Evolutionary conservation across 1,140 invertebrate species (phyloP).

Genomic region (Meloidogyne floridensis): DNA sequence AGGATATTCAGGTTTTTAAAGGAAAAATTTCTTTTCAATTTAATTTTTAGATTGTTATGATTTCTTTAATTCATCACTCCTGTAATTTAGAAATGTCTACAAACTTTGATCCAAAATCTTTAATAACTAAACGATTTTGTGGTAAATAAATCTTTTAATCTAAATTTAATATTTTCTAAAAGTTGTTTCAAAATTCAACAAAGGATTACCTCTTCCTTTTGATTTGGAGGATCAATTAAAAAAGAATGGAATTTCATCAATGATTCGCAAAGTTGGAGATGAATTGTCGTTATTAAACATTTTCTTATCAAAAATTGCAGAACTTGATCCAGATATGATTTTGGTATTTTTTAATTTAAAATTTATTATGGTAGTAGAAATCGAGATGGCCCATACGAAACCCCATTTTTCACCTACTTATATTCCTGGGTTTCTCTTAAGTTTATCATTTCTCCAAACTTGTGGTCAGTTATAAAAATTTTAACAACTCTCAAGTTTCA

Average conservation of each 20-base stretch:
- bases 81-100: conserved; percentile 19
- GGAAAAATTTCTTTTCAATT: neutral
- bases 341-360: conserved; percentile 69
- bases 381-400: too few relatives aligned
- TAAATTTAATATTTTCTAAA: neutral
- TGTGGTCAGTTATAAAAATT: too few relatives aligned
- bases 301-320: conserved; percentile 80
- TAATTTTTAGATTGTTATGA: conserved; percentile 51
- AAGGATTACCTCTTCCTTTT: conserved; percentile 43
- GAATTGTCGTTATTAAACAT: conserved; percentile 83
- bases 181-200: conserved; percentile 39
- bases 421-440: too few relatives aligned
- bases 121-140: conserved; percentile 25
- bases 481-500: too few relatives aligned
- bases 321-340: conserved; percentile 87
- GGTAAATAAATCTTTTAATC: neutral
- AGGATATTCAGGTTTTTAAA: conserved; percentile 39
- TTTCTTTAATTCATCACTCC: conserved; percentile 37
- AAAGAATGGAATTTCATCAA: conserved; percentile 22
- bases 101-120: conserved; percentile 17
- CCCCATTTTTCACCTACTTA: too few relatives aligned
- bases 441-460: too few relatives aligned
- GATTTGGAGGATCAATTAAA: conserved; percentile 42
- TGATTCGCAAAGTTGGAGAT: conserved; percentile 65
- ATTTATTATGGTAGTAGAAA: too few relatives aligned